Base-by-base conservation (phyloP, 2,113 vertebrate genomes). In the Poeciliopsis retropinna region DNA sequence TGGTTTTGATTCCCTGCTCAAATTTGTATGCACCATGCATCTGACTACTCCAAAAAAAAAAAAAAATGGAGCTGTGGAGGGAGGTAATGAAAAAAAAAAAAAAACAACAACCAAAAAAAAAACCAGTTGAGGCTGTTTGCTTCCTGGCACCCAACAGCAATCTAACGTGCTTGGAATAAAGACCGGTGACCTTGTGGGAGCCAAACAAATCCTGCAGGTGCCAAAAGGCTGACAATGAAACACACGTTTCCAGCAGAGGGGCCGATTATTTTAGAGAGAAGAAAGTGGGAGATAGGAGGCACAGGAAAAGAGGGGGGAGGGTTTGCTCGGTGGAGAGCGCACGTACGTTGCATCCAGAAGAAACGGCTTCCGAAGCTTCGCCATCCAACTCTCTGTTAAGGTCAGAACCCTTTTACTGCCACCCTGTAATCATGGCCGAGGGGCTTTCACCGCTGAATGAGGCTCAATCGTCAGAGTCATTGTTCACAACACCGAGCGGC, bases 131-230 rank as follows among this genome's bases (percentile, higher is more conserved):
- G 65, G 68, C 51, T 47, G 75, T 76, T 86, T 90, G 85, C 87
- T 89, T 90, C 70, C 68, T 25, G 31, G 75, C 81, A 72, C 75
- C 79, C 60, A 73, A 61, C 76, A 76, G 78, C 78, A 85, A 75
- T 71, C 67, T 74, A 75, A 75, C 80, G 82, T 91, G 90, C 83
- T 72, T 80, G 54, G 89, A 92, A 92, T 92, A 39, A 79, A 81
- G 76, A 80, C 69, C 15, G 67, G 65, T 84, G 86, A 93, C 92
- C 88, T 92, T 93, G 87, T 54, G 75, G 71, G 78, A 86, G 73
- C 75, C 64, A 62, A 87, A 86, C 77, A 73, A 80, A 64, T 87
- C 80, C 82, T 88, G 60, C 64, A 80, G 80, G 87, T 86, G 80
- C 82, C 85, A 81, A 76, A 80, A 82, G 75, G 84, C 75, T 83